Percentiles rank a stretch among this genome's conserved stretches.
These are phyloP conservation scores for Omphaloscelis lunosa DNA, from an alignment of 2,888 invertebrate species.

Conservation along the genomic window DNA sequence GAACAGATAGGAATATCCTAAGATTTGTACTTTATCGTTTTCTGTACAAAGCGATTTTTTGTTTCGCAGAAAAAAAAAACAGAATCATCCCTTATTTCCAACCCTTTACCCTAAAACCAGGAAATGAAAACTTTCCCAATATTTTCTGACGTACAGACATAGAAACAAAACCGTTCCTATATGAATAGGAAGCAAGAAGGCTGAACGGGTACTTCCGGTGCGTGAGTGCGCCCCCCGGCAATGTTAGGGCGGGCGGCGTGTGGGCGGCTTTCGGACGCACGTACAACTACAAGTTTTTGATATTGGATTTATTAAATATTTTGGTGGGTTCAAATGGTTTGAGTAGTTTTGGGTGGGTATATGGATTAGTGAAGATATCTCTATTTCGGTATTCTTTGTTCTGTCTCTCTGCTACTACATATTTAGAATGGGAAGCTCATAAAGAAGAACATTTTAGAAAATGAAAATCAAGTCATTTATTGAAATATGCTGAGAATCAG, in stretches of 20 bases:
- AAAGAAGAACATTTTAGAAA: no score
- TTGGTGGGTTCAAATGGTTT: constrained; percentile 58
- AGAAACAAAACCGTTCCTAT: constrained; percentile 64
- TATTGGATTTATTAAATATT: constrained; percentile 69
- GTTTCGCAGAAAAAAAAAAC: neutral
- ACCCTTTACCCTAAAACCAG: constrained; percentile 37
- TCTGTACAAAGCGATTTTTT: neutral
- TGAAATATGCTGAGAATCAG: no score
- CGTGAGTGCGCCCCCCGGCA: constrained; percentile 73
- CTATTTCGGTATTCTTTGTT: constrained; percentile 20
- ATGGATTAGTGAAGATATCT: constrained; percentile 25
- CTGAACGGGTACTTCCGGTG: constrained; percentile 79
- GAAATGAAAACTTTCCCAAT: constrained; percentile 57
- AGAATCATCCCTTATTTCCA: neutral
- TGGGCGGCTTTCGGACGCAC: constrained; percentile 68
- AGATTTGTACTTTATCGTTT: neutral
- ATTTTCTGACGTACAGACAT: constrained; percentile 54
- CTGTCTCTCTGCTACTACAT: neutral
- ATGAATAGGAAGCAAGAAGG: constrained; percentile 74
- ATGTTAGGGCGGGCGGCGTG: constrained; percentile 70
- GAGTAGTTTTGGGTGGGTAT: constrained; percentile 35
- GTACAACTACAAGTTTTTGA: constrained; percentile 72
- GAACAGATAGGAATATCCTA: neutral
- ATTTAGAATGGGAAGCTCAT: neutral
- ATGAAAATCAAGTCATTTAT: no score